These are phyloP conservation scores for Diarsia dahlii DNA, from an alignment of 2,888 invertebrate species.

Conservation along the genomic window DNA sequence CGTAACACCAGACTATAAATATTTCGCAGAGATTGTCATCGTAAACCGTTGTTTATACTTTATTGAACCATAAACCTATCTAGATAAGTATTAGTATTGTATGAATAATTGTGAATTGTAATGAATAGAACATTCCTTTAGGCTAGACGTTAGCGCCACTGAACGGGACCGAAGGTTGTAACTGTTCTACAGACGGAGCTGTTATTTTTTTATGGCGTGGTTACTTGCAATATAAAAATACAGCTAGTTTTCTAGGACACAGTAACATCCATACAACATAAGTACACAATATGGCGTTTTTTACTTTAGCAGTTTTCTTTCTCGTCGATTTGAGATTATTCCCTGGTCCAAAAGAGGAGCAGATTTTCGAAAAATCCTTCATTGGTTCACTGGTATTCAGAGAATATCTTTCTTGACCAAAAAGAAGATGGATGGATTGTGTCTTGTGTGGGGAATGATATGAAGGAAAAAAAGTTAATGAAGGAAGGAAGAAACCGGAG, in stretches of 20 bases:
- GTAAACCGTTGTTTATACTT: constrained; percentile 64
- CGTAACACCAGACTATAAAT: constrained; percentile 45
- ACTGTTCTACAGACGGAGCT: constrained; percentile 35
- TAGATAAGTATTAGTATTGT: constrained; percentile 64
- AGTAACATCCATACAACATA: too few relatives aligned
- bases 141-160: constrained; percentile 52
- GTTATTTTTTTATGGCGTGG: not conserved
- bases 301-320: not conserved
- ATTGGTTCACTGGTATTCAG: too few relatives aligned
- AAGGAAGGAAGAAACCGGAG: too few relatives aligned
- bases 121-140: constrained; percentile 62
- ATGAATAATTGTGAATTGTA: constrained; percentile 64
- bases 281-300: not conserved
- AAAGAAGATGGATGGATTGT: too few relatives aligned
- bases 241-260: constrained; percentile 8
- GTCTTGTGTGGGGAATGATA: too few relatives aligned
- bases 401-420: too few relatives aligned
- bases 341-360: not conserved
- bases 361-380: not conserved
- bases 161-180: constrained; percentile 51
- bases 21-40: constrained; percentile 64
- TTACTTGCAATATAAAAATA: constrained; percentile 14
- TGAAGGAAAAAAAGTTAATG: too few relatives aligned
- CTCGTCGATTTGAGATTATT: not conserved
- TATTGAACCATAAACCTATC: constrained; percentile 65